Evolutionary conservation across 2,888 invertebrate genomes (phyloP).

Genomic region (Eupelmus urozonus): DNA sequence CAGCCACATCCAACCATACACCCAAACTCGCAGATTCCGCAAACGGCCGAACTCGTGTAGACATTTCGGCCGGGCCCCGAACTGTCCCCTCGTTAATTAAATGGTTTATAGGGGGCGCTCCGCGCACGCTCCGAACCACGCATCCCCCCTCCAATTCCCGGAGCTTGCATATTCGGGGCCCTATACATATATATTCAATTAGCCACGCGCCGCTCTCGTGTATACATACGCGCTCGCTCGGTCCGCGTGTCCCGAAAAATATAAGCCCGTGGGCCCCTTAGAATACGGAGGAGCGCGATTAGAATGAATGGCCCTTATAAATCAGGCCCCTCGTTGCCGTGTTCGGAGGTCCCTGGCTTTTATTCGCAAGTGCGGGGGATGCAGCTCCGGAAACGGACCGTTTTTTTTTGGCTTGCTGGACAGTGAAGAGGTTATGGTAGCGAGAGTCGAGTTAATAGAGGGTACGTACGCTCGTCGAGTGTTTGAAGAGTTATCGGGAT

Average conservation of each 20-base stretch:
- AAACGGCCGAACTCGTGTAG: too few relatives aligned
- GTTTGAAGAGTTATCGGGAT: too few relatives aligned
- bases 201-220: conserved; percentile 26
- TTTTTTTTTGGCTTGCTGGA: neutral
- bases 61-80: too few relatives aligned
- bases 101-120: conserved; percentile 47
- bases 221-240: neutral
- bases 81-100: conserved; percentile 55
- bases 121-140: neutral
- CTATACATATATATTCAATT: conserved; percentile 52
- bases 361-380: neutral
- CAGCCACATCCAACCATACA: too few relatives aligned
- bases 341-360: neutral
- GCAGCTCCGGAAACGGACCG: neutral
- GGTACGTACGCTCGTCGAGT: too few relatives aligned
- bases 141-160: conserved; percentile 18
- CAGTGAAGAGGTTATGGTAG: too few relatives aligned
- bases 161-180: neutral
- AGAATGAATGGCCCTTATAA: conserved; percentile 66
- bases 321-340: conserved; percentile 62
- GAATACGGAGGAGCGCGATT: too few relatives aligned
- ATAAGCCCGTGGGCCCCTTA: conserved; percentile 46
- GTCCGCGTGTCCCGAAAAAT: conserved; percentile 30
- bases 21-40: too few relatives aligned
- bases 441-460: too few relatives aligned